Conservation (phyloP, 1,140 invertebrate species). For the Lordiphosa mommai region DNA sequence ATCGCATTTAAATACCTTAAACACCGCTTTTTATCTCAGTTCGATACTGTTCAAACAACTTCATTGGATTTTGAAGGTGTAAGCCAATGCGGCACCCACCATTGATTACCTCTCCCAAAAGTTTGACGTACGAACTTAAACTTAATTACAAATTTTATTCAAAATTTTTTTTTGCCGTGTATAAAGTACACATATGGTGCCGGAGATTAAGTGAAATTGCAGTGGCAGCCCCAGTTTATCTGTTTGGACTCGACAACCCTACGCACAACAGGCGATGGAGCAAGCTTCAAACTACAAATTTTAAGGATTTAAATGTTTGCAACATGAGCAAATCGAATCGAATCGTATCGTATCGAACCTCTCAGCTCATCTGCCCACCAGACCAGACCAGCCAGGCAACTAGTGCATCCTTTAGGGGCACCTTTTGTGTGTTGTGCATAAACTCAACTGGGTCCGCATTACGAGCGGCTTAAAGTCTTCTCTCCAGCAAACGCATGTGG, state of each 20-base stretch:
- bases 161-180: background rate
- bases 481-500: slow-evolving; percentile 41
- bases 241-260: slow-evolving; percentile 15
- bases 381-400: background rate
- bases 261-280: slow-evolving; percentile 3
- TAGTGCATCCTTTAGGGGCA: slow-evolving; percentile 34
- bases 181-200: background rate
- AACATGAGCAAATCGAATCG: slow-evolving; percentile 45
- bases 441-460: slow-evolving; percentile 57
- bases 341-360: slow-evolving; percentile 26
- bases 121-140: too few species aligned
- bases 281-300: slow-evolving; percentile 51
- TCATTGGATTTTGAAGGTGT: too few species aligned
- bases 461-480: slow-evolving; percentile 73
- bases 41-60: too few species aligned
- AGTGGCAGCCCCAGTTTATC: slow-evolving; percentile 28
- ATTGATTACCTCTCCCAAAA: too few species aligned
- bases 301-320: slow-evolving; percentile 72
- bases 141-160: too few species aligned
- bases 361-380: slow-evolving; percentile 16
- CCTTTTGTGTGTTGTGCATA: slow-evolving; percentile 59
- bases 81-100: too few species aligned
- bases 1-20: too few species aligned
- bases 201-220: slow-evolving; percentile 10
- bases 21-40: too few species aligned